Evolutionary conservation across 1,140 invertebrate genomes (phyloP).

Genomic region (Dinothrombium tinctorium): DNA sequence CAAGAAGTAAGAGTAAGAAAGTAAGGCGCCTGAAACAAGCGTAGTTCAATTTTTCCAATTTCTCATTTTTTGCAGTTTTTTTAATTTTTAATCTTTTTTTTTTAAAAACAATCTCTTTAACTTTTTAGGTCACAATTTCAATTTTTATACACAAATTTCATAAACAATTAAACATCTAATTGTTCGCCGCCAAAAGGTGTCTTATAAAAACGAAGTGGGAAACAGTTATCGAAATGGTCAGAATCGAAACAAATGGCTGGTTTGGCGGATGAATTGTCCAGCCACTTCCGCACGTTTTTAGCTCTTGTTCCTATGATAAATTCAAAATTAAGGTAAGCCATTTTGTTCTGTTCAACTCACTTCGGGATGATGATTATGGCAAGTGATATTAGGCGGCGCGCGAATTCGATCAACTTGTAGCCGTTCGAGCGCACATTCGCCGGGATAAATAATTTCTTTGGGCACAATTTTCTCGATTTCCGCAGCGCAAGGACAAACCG

Average conservation of each 20-base stretch:
- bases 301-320: conserved; percentile 35
- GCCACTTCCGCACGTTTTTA: conserved; percentile 35
- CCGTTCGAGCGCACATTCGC: conserved; percentile 17
- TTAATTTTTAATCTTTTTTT: too few species aligned
- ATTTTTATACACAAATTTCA: too few species aligned
- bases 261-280: background rate
- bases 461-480: conserved; percentile 55
- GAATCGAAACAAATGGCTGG: conserved; percentile 2
- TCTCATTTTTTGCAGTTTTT: too few species aligned
- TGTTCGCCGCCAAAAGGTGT: background rate
- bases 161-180: too few species aligned
- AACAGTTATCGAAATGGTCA: conserved; percentile 13
- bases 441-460: conserved; percentile 33
- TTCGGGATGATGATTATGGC: conserved; percentile 67
- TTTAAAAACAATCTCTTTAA: too few species aligned
- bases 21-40: too few species aligned
- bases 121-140: too few species aligned
- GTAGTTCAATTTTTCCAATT: too few species aligned
- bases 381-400: conserved; percentile 29
- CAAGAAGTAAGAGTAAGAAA: too few species aligned
- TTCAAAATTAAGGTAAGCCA: conserved; percentile 5
- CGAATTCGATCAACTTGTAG: background rate
- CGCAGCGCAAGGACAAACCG: conserved; percentile 56
- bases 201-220: conserved; percentile 2
- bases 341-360: conserved; percentile 23